phyloP scores from a whole-genome alignment of 2,113 vertebrate species.

The Cygnus atratus region DNA sequence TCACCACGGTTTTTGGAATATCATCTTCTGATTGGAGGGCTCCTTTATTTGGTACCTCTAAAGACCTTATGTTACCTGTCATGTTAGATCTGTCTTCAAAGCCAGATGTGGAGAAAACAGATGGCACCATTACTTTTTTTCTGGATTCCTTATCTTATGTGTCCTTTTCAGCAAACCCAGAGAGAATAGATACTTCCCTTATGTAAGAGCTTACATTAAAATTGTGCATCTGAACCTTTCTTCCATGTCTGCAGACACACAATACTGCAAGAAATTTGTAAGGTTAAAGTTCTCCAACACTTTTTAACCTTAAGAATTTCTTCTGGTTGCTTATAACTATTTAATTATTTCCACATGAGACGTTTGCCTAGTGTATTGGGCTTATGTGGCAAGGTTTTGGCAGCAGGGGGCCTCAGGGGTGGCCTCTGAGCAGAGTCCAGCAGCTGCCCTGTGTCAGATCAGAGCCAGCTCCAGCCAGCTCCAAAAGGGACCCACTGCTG shows the following conservation, averaged over 20 bases:
- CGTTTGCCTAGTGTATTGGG: background rate
- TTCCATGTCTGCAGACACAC: background rate
- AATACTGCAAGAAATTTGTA: background rate
- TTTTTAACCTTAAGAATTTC: background rate
- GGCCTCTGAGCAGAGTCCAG: too few species aligned
- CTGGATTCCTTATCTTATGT: background rate
- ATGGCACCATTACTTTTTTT: background rate
- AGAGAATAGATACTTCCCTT: background rate
- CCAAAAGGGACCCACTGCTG: too few species aligned
- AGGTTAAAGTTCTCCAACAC: background rate
- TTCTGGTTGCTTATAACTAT: background rate
- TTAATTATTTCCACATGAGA: background rate
- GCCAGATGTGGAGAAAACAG: background rate
- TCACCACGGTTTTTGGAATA: background rate
- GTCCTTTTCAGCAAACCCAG: background rate
- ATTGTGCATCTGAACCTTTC: background rate
- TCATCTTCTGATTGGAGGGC: background rate
- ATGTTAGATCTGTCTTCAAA: background rate
- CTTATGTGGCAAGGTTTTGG: too few species aligned
- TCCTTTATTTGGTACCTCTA: background rate
- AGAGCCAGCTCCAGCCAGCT: too few species aligned
- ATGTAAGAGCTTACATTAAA: background rate
- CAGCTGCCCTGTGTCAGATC: too few species aligned
- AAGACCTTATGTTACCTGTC: background rate
- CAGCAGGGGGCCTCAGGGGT: too few species aligned